Percentiles rank a stretch among this genome's conserved stretches.
phyloP scores from a whole-genome alignment of 2,888 invertebrate species.

The Malacosoma neustria region DNA sequence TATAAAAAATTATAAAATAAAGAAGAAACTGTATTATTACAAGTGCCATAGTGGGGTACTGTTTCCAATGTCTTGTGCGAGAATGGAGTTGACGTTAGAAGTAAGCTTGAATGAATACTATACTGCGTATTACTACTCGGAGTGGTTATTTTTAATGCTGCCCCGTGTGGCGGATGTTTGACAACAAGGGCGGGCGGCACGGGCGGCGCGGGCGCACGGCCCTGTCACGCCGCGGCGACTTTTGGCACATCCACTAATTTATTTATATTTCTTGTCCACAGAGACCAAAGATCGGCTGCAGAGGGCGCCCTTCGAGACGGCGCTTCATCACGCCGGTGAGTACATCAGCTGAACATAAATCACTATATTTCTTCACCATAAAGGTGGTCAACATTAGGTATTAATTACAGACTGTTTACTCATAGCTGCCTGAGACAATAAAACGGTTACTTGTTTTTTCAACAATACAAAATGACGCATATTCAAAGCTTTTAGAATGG shows the following conservation, averaged over 20 bases:
- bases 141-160: not conserved
- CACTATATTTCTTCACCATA: too few species aligned
- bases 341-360: too few species aligned
- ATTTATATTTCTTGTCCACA: constrained; percentile 63
- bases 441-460: not conserved
- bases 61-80: too few species aligned
- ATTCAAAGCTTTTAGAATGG: too few species aligned
- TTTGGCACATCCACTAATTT: constrained; percentile 27
- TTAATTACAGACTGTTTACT: not conserved
- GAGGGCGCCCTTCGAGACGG: constrained; percentile 77
- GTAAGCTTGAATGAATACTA: not conserved
- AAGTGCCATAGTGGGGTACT: too few species aligned
- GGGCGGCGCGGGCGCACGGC: too few species aligned
- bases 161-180: not conserved
- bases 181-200: too few species aligned
- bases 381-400: too few species aligned
- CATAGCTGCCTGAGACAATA: constrained; percentile 2
- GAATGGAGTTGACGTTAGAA: too few species aligned
- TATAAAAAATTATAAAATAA: too few species aligned
- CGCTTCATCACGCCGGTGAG: constrained; percentile 75
- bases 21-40: too few species aligned
- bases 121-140: not conserved
- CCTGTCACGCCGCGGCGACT: not conserved
- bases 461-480: not conserved
- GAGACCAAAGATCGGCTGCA: constrained; percentile 65